Evolutionary conservation across 2,797 vertebrate species (phyloP).

Genomic region (Lagorchestes hirsutus): DNA sequence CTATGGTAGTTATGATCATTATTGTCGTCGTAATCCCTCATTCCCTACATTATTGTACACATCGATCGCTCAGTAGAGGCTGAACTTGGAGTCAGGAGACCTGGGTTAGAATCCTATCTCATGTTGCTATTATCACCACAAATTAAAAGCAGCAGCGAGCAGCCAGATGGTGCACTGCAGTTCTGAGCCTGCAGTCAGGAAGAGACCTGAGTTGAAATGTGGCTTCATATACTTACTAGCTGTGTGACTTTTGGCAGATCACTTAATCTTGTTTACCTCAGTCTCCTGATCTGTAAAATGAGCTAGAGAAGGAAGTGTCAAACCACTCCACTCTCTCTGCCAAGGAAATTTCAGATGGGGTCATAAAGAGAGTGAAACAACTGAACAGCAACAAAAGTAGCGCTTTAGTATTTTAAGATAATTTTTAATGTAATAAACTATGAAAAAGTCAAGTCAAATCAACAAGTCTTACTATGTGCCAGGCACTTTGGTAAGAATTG

Average conservation of each 20-base stretch:
- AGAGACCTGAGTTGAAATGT: not conserved
- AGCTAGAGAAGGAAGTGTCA: not conserved
- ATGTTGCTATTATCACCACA: not conserved
- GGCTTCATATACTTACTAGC: not conserved
- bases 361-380: not conserved
- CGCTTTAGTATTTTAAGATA: not conserved
- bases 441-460: not conserved
- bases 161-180: not conserved
- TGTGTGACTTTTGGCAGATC: not conserved
- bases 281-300: not conserved
- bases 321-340: not conserved
- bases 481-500: not conserved
- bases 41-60: not conserved
- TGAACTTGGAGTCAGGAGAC: not conserved
- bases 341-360: not conserved
- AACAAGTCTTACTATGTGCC: too few species aligned
- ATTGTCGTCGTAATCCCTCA: not conserved
- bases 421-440: not conserved
- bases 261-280: not conserved
- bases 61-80: not conserved
- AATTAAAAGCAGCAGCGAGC: not conserved
- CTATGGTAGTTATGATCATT: not conserved
- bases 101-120: not conserved
- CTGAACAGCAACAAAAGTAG: not conserved
- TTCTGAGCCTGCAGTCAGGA: not conserved